A percentile compares a stretch with the other conserved stretches of the same genome.
These are phyloP conservation scores for Caenorhabditis brenneri DNA, from an alignment of 1,140 invertebrate species.

Conservation along the genomic window DNA sequence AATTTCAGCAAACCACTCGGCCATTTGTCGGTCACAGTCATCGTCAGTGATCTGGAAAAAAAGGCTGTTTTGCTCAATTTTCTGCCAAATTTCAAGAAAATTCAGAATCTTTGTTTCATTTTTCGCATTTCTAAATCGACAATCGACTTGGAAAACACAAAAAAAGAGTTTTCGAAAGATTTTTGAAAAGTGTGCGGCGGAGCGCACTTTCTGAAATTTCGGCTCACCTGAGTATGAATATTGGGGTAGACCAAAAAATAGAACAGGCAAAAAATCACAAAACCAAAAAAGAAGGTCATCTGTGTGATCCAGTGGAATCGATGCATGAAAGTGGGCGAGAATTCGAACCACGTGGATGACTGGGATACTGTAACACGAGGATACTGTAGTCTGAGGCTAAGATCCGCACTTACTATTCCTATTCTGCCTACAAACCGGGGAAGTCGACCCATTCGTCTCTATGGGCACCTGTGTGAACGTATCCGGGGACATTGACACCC, in stretches of 20 bases:
- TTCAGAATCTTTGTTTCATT: too few relatives aligned
- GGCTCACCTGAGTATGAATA: constrained; percentile 53
- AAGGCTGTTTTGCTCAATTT: neutral
- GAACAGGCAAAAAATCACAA: constrained; percentile 60
- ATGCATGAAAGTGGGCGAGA: constrained; percentile 42
- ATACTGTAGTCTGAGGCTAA: neutral
- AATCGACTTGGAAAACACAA: neutral
- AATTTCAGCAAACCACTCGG: constrained; percentile 55
- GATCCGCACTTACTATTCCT: neutral
- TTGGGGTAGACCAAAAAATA: constrained; percentile 63
- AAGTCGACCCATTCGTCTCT: neutral
- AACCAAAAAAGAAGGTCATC: constrained; percentile 61
- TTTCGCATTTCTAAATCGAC: too few relatives aligned
- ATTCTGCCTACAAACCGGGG: neutral
- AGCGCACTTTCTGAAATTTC: too few relatives aligned
- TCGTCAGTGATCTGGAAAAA: constrained; percentile 27
- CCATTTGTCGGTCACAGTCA: constrained; percentile 48
- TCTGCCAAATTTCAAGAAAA: neutral
- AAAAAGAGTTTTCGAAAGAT: neutral
- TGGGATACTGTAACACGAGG: neutral
- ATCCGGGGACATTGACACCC: neutral
- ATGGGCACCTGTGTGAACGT: neutral
- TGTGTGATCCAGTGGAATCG: constrained; percentile 62
- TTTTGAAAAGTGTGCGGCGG: neutral
- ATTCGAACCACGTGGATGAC: constrained; percentile 2